These are phyloP conservation scores for Tokudaia tokunoshimensis DNA, from an alignment of 2,797 vertebrate genomes.

Conservation along the genomic window DNA sequence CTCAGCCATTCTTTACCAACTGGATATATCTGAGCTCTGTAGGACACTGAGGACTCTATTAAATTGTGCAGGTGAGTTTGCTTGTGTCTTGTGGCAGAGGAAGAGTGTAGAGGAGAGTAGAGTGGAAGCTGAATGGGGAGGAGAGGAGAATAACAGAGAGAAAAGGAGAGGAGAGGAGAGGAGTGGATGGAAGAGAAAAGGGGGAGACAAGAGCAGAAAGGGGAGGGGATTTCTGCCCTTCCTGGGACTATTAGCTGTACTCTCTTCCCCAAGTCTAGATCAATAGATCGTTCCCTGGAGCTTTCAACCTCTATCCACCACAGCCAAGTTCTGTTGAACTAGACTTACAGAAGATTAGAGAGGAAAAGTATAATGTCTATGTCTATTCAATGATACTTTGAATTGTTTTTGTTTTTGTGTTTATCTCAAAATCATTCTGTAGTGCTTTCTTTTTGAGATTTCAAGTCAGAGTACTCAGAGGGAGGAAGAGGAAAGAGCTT, in stretches of 20 bases:
- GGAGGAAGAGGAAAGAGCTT: not conserved
- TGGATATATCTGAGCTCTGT: not conserved
- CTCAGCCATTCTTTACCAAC: not conserved
- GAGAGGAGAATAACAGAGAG: too few species aligned
- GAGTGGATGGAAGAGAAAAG: rapidly evolving
- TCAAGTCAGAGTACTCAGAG: not conserved
- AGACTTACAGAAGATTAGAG: too few species aligned
- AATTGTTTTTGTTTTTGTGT: not conserved
- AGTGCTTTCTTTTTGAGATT: not conserved
- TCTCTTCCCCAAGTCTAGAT: too few species aligned
- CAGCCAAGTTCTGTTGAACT: not conserved
- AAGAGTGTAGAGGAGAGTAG: not conserved
- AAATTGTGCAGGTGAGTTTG: not conserved
- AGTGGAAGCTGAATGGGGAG: too few species aligned
- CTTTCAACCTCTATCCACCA: not conserved
- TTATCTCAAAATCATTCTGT: not conserved
- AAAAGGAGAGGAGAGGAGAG: too few species aligned
- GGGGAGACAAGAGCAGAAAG: too few species aligned
- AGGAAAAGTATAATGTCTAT: not conserved
- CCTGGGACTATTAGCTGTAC: not conserved
- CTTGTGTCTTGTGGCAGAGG: too few species aligned
- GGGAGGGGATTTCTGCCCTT: not conserved
- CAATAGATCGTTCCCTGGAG: too few species aligned
- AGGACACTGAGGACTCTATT: too few species aligned
- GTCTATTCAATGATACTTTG: not conserved